These are phyloP conservation scores for Gopherus flavomarginatus DNA, from an alignment of 2,113 vertebrate species.

Conservation along the genomic window DNA sequence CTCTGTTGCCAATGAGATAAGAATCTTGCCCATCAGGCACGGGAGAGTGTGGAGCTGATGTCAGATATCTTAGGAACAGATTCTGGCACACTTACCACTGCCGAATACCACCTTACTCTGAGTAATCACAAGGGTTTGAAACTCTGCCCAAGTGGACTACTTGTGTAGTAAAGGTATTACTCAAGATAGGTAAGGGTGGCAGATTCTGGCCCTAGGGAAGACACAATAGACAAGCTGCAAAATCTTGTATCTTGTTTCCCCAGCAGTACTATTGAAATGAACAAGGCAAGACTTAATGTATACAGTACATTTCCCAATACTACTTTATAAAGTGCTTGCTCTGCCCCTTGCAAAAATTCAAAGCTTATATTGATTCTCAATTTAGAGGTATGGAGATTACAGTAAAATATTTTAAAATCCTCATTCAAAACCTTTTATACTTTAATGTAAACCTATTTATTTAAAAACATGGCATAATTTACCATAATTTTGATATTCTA, in stretches of 20 bases:
- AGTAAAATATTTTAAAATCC: neutral
- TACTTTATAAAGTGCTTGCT: constrained; percentile 12
- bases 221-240: neutral
- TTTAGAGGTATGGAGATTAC: neutral
- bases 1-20: neutral
- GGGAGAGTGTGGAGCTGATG: neutral
- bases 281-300: rapidly evolving
- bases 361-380: neutral
- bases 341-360: constrained; percentile 9
- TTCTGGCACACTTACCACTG: neutral
- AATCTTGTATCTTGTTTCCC: neutral
- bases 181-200: neutral
- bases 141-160: neutral
- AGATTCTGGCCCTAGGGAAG: neutral
- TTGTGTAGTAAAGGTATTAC: neutral
- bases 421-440: neutral
- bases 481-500: constrained; percentile 10
- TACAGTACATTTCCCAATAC: neutral
- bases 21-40: neutral
- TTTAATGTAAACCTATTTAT: neutral
- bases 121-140: neutral
- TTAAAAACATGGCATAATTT: constrained; percentile 61
- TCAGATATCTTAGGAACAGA: neutral
- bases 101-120: neutral
- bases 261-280: neutral